These are phyloP conservation scores for Myanophis thanlyinensis DNA, from an alignment of 2,113 vertebrate genomes.

Conservation along the genomic window DNA sequence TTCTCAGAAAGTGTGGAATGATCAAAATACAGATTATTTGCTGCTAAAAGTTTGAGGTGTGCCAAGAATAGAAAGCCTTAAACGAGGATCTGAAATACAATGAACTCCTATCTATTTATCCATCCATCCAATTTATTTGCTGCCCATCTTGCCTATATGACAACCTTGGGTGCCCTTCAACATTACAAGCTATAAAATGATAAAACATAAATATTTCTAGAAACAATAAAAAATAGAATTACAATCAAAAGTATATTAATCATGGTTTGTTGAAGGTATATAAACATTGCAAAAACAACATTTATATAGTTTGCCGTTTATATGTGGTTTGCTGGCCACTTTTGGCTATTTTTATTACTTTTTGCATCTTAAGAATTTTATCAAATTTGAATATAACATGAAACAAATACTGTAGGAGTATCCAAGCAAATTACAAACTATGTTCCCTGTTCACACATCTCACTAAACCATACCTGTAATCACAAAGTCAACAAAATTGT, in stretches of 20 bases:
- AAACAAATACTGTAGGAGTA: not conserved
- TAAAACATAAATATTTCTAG: not conserved
- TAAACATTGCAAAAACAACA: not conserved
- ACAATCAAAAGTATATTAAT: not conserved
- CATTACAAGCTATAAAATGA: not conserved
- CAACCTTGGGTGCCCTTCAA: not conserved
- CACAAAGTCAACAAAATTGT: not conserved
- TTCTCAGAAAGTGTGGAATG: not conserved
- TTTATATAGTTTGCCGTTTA: not conserved
- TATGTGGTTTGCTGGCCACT: not conserved
- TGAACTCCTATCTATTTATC: not conserved
- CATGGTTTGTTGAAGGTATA: not conserved
- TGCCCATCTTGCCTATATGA: not conserved
- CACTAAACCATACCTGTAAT: not conserved
- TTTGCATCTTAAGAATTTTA: not conserved
- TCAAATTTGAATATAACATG: not conserved
- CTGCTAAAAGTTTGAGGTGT: accelerated
- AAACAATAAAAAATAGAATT: not conserved
- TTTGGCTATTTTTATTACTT: not conserved
- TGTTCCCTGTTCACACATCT: not conserved
- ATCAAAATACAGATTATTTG: not conserved
- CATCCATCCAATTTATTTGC: too few species aligned
- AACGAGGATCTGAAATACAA: not conserved
- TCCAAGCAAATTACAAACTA: not conserved
- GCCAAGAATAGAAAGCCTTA: not conserved